Conservation (phyloP, 2,113 vertebrate genomes). For the Sphyrna mokarran region DNA sequence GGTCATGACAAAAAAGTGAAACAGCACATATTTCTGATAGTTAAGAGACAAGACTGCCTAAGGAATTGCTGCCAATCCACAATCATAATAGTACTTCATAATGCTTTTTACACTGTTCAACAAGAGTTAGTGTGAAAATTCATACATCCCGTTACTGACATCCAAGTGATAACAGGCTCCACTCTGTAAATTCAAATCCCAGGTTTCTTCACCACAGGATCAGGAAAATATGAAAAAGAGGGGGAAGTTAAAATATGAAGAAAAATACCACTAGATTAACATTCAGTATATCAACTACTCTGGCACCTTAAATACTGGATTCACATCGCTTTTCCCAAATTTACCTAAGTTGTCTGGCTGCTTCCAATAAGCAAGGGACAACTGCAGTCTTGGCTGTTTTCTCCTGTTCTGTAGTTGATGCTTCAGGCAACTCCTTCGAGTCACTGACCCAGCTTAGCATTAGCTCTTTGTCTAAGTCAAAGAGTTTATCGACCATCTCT, state of each 20-base stretch:
- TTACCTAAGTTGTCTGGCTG: conserved; percentile 83
- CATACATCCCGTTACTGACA: background rate
- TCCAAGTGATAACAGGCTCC: background rate
- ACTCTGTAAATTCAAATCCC: background rate
- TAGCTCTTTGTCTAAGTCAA: conserved; percentile 87
- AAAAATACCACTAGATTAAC: background rate
- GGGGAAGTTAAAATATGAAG: background rate
- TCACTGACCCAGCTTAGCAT: conserved; percentile 82
- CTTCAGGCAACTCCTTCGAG: conserved; percentile 42
- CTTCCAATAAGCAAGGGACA: conserved; percentile 77
- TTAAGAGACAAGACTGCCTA: background rate
- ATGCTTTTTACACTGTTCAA: background rate
- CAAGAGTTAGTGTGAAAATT: background rate
- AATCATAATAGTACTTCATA: background rate
- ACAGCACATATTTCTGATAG: background rate
- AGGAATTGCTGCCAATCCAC: background rate
- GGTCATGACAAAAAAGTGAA: background rate
- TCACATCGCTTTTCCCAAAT: conserved; percentile 39
- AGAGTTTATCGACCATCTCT: conserved; percentile 87
- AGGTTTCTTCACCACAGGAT: background rate
- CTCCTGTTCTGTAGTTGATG: conserved; percentile 43
- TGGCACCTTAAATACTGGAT: background rate
- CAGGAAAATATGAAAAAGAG: background rate
- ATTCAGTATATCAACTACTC: background rate
- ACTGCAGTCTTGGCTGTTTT: conserved; percentile 52